Conservation (phyloP, 1,140 invertebrate species). For the Tenebrio molitor region DNA sequence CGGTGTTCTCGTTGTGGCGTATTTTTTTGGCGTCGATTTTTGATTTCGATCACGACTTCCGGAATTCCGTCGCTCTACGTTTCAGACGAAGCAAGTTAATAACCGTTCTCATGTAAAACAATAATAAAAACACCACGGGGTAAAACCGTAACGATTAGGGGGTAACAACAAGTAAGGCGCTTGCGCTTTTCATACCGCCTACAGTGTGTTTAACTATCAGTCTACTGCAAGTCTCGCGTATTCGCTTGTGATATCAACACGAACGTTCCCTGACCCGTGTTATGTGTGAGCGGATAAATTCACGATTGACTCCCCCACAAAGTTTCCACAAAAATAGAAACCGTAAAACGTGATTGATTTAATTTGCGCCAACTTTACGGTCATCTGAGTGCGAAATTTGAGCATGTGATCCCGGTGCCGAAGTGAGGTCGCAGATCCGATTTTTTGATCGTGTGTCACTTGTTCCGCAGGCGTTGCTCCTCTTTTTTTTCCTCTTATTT, state of each 20-base stretch:
- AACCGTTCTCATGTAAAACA: constrained; percentile 15
- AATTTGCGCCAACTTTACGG: constrained; percentile 11
- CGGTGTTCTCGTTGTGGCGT: too few species aligned
- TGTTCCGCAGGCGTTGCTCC: neutral
- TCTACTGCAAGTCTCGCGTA: constrained; percentile 46
- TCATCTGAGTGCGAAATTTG: constrained; percentile 14
- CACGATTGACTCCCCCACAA: constrained; percentile 33
- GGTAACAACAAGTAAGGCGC: constrained; percentile 40
- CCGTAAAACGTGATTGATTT: constrained; percentile 21
- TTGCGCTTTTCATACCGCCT: constrained; percentile 44
- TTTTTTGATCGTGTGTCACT: constrained; percentile 10
- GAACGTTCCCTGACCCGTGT: constrained; percentile 38
- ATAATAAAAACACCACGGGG: constrained; percentile 41
- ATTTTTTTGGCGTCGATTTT: too few species aligned
- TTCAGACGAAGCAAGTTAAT: constrained; percentile 6
- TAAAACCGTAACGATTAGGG: constrained; percentile 46
- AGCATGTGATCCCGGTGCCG: constrained; percentile 4
- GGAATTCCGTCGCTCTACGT: neutral
- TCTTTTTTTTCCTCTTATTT: too few species aligned
- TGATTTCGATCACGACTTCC: too few species aligned
- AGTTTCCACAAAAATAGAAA: constrained; percentile 38
- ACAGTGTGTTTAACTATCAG: constrained; percentile 44
- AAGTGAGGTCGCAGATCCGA: neutral
- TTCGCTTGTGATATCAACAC: constrained; percentile 43
- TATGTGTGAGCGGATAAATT: constrained; percentile 37